These are phyloP conservation scores for Strigops habroptila DNA, from an alignment of 2,113 vertebrate species.

Conservation along the genomic window DNA sequence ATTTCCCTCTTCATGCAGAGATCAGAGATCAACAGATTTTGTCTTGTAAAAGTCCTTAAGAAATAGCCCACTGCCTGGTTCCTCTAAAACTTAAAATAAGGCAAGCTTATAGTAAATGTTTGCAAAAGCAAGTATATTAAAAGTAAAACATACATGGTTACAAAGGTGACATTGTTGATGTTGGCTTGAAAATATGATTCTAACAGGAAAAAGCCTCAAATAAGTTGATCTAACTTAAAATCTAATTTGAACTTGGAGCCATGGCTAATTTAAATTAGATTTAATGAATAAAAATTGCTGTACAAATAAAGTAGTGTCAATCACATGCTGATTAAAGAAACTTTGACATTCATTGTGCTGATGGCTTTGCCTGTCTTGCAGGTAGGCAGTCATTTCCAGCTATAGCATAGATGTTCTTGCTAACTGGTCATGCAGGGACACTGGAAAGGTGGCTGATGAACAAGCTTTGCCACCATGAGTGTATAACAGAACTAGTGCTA, in stretches of 20 bases:
- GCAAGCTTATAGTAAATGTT: not conserved
- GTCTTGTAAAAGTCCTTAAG: not conserved
- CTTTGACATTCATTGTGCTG: not conserved
- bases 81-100: not conserved
- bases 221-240: not conserved
- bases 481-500: not conserved
- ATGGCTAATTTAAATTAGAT: not conserved
- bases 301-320: not conserved
- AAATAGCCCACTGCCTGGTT: not conserved
- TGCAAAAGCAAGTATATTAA: not conserved
- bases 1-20: not conserved
- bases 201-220: not conserved
- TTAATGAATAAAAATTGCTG: not conserved
- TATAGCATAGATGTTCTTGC: not conserved
- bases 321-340: not conserved
- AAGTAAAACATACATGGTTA: not conserved
- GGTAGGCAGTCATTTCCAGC: not conserved
- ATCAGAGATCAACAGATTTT: not conserved
- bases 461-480: not conserved
- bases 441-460: not conserved
- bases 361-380: not conserved
- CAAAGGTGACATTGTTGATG: not conserved
- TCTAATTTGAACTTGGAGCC: not conserved
- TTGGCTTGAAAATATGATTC: not conserved
- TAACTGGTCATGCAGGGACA: not conserved